Conservation (phyloP, 2,113 vertebrate genomes). For the Calyptommatus sinebrachiatus region DNA sequence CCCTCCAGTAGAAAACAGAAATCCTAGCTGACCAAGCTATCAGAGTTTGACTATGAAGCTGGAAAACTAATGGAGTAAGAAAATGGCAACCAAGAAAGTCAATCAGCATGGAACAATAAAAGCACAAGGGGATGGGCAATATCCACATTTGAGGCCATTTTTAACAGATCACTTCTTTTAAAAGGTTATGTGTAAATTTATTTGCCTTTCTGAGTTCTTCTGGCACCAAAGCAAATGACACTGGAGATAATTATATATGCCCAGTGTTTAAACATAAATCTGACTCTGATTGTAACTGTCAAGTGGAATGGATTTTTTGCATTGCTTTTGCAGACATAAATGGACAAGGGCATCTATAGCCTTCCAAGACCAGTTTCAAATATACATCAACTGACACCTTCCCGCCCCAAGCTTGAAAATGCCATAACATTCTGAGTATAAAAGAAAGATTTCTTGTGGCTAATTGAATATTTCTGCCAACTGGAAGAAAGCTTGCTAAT, state of each 20-base stretch:
- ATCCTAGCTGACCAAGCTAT: neutral
- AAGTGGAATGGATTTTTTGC: slow-evolving; percentile 4
- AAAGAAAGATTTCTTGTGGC: neutral
- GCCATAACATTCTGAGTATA: neutral
- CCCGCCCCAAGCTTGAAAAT: neutral
- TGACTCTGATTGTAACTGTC: slow-evolving; percentile 1
- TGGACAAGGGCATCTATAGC: neutral
- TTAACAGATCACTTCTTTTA: neutral
- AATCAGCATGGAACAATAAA: neutral
- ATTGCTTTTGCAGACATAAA: neutral
- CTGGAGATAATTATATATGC: slow-evolving; percentile 2
- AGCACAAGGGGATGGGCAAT: neutral
- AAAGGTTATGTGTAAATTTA: slow-evolving; percentile 6
- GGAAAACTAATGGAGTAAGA: neutral
- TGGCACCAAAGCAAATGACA: slow-evolving; percentile 15
- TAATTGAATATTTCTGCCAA: slow-evolving; percentile 9
- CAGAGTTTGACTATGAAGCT: no score
- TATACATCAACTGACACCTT: slow-evolving; percentile 23
- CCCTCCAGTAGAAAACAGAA: neutral
- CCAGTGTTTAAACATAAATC: neutral
- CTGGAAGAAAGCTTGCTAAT: neutral
- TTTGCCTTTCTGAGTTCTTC: slow-evolving; percentile 1
- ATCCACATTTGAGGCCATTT: neutral
- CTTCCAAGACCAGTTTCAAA: neutral
- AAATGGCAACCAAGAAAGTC: neutral